Percentiles rank a stretch among this genome's conserved stretches.
Conservation (phyloP, 2,888 invertebrate species). For the Epistrophe eligans region DNA sequence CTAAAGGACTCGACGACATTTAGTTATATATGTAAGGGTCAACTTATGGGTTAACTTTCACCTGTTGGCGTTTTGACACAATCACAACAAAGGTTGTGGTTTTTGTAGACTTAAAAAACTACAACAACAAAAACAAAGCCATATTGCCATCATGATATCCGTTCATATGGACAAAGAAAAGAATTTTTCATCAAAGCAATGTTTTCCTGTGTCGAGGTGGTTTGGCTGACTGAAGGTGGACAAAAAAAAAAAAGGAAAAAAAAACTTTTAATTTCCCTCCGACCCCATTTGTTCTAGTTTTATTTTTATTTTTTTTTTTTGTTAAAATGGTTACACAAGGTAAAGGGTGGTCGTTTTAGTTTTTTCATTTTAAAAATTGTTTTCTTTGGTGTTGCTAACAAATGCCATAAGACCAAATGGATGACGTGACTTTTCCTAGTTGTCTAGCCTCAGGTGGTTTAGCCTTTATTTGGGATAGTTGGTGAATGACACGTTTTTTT, state of each 20-base stretch:
- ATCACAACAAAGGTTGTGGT: slow-evolving; percentile 53
- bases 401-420: slow-evolving; percentile 40
- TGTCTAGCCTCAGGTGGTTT: slow-evolving; percentile 61
- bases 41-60: slow-evolving; percentile 68
- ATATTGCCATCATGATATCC: slow-evolving; percentile 43
- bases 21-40: slow-evolving; percentile 47
- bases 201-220: slow-evolving; percentile 2
- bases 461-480: slow-evolving; percentile 1
- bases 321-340: slow-evolving; percentile 34
- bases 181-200: slow-evolving; percentile 20
- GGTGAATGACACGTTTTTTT: slow-evolving; percentile 1
- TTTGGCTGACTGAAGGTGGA: not conserved
- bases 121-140: slow-evolving; percentile 49
- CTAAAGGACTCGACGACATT: slow-evolving; percentile 29
- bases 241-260: not conserved
- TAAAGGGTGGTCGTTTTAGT: not conserved
- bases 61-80: slow-evolving; percentile 68
- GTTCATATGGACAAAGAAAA: slow-evolving; percentile 30
- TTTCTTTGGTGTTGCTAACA: slow-evolving; percentile 49
- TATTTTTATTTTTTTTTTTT: slow-evolving; percentile 1
- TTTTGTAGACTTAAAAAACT: slow-evolving; percentile 1
- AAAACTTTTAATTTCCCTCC: slow-evolving; percentile 32
- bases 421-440: slow-evolving; percentile 62
- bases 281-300: slow-evolving; percentile 9
- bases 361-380: slow-evolving; percentile 28